These are phyloP conservation scores for Steinernema carpocapsae DNA, from an alignment of 2,888 invertebrate genomes.

Conservation along the genomic window DNA sequence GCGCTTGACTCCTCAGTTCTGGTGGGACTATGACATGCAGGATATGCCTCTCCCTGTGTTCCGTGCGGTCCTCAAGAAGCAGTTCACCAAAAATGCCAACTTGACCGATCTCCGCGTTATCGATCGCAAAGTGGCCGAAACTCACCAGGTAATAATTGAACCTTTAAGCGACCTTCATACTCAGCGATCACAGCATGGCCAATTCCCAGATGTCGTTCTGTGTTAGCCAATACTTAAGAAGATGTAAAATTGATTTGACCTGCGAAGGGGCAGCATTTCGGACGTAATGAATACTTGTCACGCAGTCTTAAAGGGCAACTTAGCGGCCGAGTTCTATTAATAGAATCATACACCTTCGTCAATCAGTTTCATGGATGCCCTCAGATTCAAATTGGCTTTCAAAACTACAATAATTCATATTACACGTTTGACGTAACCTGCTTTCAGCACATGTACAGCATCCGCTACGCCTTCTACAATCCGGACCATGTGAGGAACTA, in stretches of 20 bases:
- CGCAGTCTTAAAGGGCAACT: background rate
- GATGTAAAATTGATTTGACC: background rate
- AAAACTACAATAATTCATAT: background rate
- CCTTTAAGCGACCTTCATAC: no score
- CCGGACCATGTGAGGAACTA: slow-evolving; percentile 71
- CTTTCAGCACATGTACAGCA: slow-evolving; percentile 63
- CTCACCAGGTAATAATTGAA: slow-evolving; percentile 49
- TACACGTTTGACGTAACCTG: background rate
- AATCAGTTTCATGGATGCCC: no score
- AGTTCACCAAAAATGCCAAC: slow-evolving; percentile 71
- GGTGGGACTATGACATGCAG: slow-evolving; percentile 63
- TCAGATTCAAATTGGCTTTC: no score
- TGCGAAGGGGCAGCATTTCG: background rate
- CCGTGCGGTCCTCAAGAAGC: slow-evolving; percentile 69
- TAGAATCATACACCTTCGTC: background rate
- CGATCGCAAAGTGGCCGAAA: slow-evolving; percentile 70
- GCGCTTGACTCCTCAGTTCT: slow-evolving; percentile 61
- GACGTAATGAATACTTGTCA: no score
- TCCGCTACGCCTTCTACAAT: slow-evolving; percentile 65
- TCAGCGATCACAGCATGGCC: no score
- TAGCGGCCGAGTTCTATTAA: background rate
- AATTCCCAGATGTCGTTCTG: no score
- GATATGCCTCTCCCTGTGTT: slow-evolving; percentile 68
- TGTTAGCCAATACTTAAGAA: background rate
- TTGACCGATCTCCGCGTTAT: slow-evolving; percentile 71